Base-by-base conservation (phyloP, 37 sponge, comb jelly and placozoan species). In the Mnemiopsis leidyi region DNA sequence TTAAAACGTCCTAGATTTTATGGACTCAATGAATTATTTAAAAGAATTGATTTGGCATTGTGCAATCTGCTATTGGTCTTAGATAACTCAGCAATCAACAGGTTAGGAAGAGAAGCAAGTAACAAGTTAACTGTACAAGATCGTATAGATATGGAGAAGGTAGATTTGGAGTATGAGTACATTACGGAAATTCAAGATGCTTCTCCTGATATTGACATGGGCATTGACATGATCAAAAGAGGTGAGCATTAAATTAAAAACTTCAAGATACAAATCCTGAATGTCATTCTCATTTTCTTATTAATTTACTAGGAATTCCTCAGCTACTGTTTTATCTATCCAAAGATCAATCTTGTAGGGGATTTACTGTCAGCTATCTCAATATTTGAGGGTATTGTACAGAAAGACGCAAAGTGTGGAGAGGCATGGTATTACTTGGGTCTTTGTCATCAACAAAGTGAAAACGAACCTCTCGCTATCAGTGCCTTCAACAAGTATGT, bases 401-500 rank as follows among this genome's bases (percentile, higher is more conserved):
- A 28, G 24, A 0, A 0, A n/a, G 90, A 94, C 33, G 39, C 92
- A 26, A 16, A 35, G 23, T 68, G 39, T 33, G 92, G 73, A n/a
- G 69, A 94, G 79, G 97, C 96, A 0, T 96, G 97, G 97, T 95
- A 95, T 82, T 95, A 94, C 69, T 92, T 97, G 31, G 97, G 97
- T 0, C 95, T 94, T 16, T 95, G 94, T 36, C 97, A 97, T 75
- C 97, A 97, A 25, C 94, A 97, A 83, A 98, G 97, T 94, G 98
- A 98, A 68, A 96, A 96, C 48, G 98, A 98, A 23, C 0, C 93
- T 0, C 39, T 88, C 18, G 97, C 98, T 69, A 97, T 98, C 69
- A 93, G 96, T 82, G 98, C 98, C 5, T 95, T 98, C 18, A 39
- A 93, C n/a, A 98, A 93, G 96, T 96, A 31, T 88, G 96, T 48